Percentiles rank a stretch among this genome's conserved stretches.
Conservation (phyloP, 2,797 vertebrate species). For the Neoniphon sammara region DNA sequence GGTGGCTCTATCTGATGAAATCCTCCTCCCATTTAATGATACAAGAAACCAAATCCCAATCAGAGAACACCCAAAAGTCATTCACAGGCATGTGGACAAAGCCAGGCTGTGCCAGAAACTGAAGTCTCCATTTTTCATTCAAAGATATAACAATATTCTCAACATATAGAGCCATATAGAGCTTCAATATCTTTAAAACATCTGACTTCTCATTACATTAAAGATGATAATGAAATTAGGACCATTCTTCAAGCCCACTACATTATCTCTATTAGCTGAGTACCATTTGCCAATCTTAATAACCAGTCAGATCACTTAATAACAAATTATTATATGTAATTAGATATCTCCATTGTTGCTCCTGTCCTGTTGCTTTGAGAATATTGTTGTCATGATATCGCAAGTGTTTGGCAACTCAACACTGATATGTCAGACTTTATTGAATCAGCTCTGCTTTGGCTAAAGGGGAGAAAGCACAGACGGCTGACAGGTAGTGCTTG, state of each 20-base stretch:
- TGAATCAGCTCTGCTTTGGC: slow-evolving; percentile 29
- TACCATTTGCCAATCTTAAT: too few species aligned
- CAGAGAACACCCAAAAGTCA: slow-evolving; percentile 44
- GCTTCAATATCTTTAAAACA: neutral
- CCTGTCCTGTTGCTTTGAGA: neutral
- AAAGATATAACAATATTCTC: slow-evolving; percentile 1
- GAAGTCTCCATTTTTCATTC: neutral
- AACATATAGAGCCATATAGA: neutral
- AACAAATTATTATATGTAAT: too few species aligned
- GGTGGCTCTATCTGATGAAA: slow-evolving; percentile 65
- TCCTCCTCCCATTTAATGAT: slow-evolving; percentile 63
- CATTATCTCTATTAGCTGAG: too few species aligned
- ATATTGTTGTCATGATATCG: neutral
- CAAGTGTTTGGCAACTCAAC: neutral
- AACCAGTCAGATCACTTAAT: too few species aligned
- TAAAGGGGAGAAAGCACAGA: slow-evolving; percentile 24
- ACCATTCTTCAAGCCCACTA: too few species aligned
- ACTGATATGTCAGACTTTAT: slow-evolving; percentile 13
- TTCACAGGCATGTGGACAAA: slow-evolving; percentile 35
- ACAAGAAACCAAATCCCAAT: slow-evolving; percentile 52
- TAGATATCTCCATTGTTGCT: too few species aligned
- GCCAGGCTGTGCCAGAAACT: slow-evolving; percentile 29
- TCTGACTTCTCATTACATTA: too few species aligned
- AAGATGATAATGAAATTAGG: too few species aligned
- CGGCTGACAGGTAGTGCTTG: slow-evolving; percentile 56